Conservation (phyloP, 2,888 invertebrate genomes). For the Metalampra italica region DNA sequence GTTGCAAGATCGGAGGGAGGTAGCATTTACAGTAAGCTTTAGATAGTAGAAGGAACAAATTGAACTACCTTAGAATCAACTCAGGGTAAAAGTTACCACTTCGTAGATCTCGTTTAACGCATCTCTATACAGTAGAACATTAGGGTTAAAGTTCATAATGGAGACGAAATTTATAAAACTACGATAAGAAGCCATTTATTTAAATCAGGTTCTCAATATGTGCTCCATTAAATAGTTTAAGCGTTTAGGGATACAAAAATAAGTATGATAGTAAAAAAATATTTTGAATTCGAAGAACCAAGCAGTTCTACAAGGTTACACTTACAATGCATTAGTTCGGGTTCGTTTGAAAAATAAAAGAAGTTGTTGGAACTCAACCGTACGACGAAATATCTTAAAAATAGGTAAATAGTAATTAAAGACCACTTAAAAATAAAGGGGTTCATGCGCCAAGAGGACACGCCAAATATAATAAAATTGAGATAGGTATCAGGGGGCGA, state of each 20-base stretch:
- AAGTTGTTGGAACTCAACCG: conserved; percentile 30
- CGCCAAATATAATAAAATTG: conserved; percentile 66
- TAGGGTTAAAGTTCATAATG: conserved; percentile 28
- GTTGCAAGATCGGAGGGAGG: conserved; percentile 21
- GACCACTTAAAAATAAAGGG: conserved; percentile 55
- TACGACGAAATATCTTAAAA: conserved; percentile 31
- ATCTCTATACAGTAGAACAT: not conserved
- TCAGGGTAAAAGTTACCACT: conserved; percentile 34
- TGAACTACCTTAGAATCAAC: conserved; percentile 42
- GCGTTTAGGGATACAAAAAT: conserved; percentile 44
- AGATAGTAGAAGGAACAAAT: conserved; percentile 26
- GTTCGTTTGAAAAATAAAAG: conserved; percentile 42
- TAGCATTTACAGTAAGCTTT: conserved; percentile 28
- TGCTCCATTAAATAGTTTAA: conserved; percentile 63
- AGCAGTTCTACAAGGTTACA: conserved; percentile 58
- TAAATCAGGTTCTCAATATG: conserved; percentile 47
- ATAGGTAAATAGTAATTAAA: conserved; percentile 37
- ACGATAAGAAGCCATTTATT: conserved; percentile 64
- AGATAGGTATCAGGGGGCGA: conserved; percentile 62
- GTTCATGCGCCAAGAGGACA: conserved; percentile 79
- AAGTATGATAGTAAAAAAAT: conserved; percentile 17
- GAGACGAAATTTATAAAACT: conserved; percentile 40
- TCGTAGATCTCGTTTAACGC: conserved; percentile 37
- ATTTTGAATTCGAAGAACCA: conserved; percentile 51
- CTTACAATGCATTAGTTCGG: conserved; percentile 39